These are phyloP conservation scores for Panthera uncia DNA, from an alignment of 2,113 vertebrate species.

Conservation along the genomic window DNA sequence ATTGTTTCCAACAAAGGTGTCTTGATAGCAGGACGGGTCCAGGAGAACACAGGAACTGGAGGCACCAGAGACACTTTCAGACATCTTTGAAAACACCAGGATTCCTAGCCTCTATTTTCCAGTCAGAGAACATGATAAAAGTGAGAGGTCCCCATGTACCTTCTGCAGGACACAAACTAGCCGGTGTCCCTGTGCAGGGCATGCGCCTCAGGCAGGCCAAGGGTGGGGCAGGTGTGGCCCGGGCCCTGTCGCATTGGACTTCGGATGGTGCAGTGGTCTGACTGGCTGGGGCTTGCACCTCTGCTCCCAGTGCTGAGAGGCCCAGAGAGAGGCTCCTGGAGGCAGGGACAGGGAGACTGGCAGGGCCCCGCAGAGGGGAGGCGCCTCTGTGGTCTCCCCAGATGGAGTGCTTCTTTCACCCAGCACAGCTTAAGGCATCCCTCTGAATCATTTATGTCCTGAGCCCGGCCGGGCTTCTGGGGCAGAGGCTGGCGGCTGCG, in stretches of 20 bases:
- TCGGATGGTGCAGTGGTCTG: background rate
- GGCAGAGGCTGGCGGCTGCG: background rate
- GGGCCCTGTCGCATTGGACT: rapidly evolving
- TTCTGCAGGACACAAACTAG: slow-evolving; percentile 46
- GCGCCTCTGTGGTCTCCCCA: background rate
- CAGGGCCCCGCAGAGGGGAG: background rate
- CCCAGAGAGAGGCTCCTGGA: background rate
- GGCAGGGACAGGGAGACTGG: background rate
- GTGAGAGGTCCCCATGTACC: slow-evolving; percentile 39
- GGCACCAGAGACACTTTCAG: background rate
- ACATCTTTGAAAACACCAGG: slow-evolving; percentile 44
- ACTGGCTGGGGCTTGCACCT: background rate
- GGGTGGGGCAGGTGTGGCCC: background rate
- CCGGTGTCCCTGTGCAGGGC: background rate
- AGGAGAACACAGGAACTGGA: background rate
- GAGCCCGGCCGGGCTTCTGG: background rate
- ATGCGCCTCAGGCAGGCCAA: background rate
- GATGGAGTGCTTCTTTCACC: background rate
- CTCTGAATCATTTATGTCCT: background rate
- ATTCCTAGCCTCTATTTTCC: slow-evolving; percentile 51
- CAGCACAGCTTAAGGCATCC: slow-evolving; percentile 78
- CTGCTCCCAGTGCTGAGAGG: background rate
- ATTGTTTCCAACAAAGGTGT: background rate
- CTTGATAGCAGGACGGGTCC: background rate
- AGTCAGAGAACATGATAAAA: slow-evolving; percentile 22